Percentiles rank a stretch among this genome's conserved stretches.
Conservation (phyloP, 2,888 invertebrate species). For the Tridacna gigas region DNA sequence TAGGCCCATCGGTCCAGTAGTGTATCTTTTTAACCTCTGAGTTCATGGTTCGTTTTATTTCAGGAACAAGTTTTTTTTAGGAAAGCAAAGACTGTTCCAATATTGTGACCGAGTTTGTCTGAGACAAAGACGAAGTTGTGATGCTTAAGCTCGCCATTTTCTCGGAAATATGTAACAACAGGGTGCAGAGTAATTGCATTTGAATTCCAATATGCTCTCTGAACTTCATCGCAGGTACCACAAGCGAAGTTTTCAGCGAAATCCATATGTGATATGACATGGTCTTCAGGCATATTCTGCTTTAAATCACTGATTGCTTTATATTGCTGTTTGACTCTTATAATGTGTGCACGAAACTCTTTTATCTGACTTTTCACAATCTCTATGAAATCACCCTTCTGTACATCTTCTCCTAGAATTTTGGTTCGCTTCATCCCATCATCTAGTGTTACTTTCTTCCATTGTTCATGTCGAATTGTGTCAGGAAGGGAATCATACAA, state of each 20-base stretch:
- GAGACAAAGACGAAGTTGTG: conserved; percentile 53
- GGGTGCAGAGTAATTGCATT: conserved; percentile 62
- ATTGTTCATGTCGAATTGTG: conserved; percentile 20
- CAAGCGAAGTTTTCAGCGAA: conserved; percentile 61
- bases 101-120: conserved; percentile 51
- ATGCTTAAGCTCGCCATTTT: conserved; percentile 16
- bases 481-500: conserved; percentile 19
- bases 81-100: conserved; percentile 38
- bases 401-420: conserved; percentile 13
- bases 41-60: conserved; percentile 2
- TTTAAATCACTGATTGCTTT: conserved; percentile 31
- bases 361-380: conserved; percentile 9
- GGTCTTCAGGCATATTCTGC: conserved; percentile 39
- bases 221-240: conserved; percentile 11
- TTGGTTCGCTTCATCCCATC: conserved; percentile 18
- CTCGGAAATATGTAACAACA: conserved; percentile 49
- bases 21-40: conserved; percentile 22
- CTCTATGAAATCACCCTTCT: conserved; percentile 27
- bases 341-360: conserved; percentile 50
- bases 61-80: conserved; percentile 42
- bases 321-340: conserved; percentile 40
- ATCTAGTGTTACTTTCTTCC: conserved; percentile 35
- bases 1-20: conserved; percentile 62
- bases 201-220: conserved; percentile 15
- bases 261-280: conserved; percentile 62